phyloP scores from a whole-genome alignment of 2,888 invertebrate genomes.

The Chrysodeixis includens region DNA sequence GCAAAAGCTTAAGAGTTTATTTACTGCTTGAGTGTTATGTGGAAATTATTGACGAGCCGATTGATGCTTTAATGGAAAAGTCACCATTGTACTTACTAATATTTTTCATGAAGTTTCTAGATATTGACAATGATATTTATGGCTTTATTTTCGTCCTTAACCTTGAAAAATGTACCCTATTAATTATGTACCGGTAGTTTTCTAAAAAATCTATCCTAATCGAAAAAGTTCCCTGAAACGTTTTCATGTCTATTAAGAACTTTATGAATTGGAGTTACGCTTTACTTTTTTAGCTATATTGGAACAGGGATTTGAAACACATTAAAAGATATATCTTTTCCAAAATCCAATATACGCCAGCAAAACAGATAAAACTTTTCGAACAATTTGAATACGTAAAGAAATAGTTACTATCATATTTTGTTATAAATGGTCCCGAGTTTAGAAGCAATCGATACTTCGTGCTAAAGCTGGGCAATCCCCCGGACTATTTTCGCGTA shows the following conservation, averaged over 20 bases:
- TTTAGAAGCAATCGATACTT: conserved; percentile 28
- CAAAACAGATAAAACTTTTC: background rate
- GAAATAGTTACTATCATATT: background rate
- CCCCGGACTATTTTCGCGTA: conserved; percentile 47
- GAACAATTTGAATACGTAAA: background rate
- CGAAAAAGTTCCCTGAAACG: no score
- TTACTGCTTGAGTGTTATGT: background rate
- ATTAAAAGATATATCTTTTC: background rate
- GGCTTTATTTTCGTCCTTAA: no score
- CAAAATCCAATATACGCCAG: background rate
- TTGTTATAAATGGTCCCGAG: conserved; percentile 4
- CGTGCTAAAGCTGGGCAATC: conserved; percentile 49
- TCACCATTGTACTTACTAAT: background rate
- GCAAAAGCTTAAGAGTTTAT: background rate
- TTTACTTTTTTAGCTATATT: background rate
- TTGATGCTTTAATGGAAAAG: background rate
- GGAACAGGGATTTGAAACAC: background rate
- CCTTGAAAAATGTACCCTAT: no score
- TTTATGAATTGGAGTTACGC: no score
- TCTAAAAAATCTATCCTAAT: no score
- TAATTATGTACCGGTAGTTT: no score
- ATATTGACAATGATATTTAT: no score
- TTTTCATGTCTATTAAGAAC: no score
- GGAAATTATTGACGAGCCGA: background rate
- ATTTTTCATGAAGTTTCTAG: background rate